Base-by-base conservation (phyloP, 2,113 vertebrate species). In the Crotalus horridus region DNA sequence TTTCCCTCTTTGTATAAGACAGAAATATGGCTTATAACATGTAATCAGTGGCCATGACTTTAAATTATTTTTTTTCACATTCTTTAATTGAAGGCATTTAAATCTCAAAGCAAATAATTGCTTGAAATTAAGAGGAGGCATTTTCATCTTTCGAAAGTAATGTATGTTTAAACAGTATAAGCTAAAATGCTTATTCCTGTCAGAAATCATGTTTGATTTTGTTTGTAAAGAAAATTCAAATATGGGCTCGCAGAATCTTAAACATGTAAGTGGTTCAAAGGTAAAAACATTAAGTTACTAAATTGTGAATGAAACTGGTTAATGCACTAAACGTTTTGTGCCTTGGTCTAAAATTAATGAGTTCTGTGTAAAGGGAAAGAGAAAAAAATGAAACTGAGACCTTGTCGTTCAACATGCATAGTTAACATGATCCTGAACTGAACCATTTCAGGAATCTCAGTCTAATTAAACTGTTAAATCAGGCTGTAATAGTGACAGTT, bases 261-360 rank as follows among this genome's bases (percentile, higher is more conserved):
- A 96, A 97, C 94, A 94, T 96, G 91, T 88, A 96, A 95, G 96
- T 96, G 97, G 97, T 97, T 97, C 97, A 97, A 97, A 97, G 97
- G 93, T 95, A 97, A 94, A 91, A 93, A 94, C 91, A 92, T 91
- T 96, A 92, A 95, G 94, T 92, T 96, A 95, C 95, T 96, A 96
- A 96, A 96, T 97, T 95, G 95, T 96, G 94, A 96, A 97, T 96
- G 95, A 97, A 97, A 96, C 97, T 96, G 97, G 97, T 95, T 98
- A 97, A 98, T 97, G 97, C 98, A 98, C 97, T 98, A 97, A 97
- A 97, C 96, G 95, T 98, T 98, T 97, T 96, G 98, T 98, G 98
- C 98, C 98, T 98, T 98, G 98, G 98, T 98, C 97, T 97, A 95
- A 96, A 97, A 96, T 97, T 97, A 97, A 97, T 95, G 95, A 96